Base-by-base conservation (phyloP, 2,113 vertebrate genomes). In the Antennarius striatus region DNA sequence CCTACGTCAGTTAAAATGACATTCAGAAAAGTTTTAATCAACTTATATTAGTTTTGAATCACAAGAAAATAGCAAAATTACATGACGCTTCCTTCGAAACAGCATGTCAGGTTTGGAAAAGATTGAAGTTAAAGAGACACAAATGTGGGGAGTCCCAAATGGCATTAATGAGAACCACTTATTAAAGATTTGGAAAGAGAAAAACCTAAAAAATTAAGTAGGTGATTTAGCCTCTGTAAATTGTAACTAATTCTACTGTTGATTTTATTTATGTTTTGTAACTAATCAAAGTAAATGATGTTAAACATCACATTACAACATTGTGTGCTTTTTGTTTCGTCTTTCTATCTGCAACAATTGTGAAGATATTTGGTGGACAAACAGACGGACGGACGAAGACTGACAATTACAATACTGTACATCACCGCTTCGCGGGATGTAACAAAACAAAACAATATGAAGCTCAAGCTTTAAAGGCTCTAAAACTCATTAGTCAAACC, bases 221-320 rank as follows among this genome's bases (percentile, higher is more conserved):
- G 89, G 62, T 91, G 75, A 91, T 89, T 89, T 86, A 88, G 80
- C 89, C 80, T 88, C 80, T 92, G 90, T 91, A 92, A 85, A 90
- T 82, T 90, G 83, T 88, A 90, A 91, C 84, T 91, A 92, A 92
- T 92, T 90, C 78, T 89, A 79, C 78, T 86, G 86, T 92, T 92
- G 86, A 90, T 91, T 93, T 89, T 91, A 90, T 92, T 88, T 89
- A 91, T 93, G 90, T 92, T 93, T 93, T 93, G 87, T 93, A 91
- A 92, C 91, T 93, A 93, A 93, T 91, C 83, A 53, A 88, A 93
- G 91, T 92, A 92, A 93, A 92, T 82, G 76, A 92, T 91, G 87
- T 89, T 65, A 85, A 90, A 88, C 79, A 88, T 90, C 79, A 73
- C 70, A 71, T 42, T 61, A 48, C 12, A n/a, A 47, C 4, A 16